Evolutionary conservation across 2,888 invertebrate species (phyloP).

Genomic region (Alcis repandata): DNA sequence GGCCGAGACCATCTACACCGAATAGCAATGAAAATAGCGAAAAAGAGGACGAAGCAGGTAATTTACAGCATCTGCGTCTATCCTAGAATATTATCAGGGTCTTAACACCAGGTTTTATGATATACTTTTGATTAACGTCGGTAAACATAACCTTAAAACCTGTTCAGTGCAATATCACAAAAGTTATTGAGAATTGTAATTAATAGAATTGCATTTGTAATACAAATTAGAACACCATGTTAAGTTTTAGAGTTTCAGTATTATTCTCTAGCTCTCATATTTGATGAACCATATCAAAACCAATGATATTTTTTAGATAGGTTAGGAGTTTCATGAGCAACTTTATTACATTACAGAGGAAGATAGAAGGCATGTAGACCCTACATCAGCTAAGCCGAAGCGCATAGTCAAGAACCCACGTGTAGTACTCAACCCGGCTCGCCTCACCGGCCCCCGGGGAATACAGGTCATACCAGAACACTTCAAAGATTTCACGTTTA

Average conservation of each 20-base stretch:
- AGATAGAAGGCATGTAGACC: constrained; percentile 77
- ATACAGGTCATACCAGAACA: constrained; percentile 92
- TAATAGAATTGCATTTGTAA: too few relatives aligned
- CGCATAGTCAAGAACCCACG: constrained; percentile 88
- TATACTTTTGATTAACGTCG: background rate
- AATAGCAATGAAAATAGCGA: constrained; percentile 76
- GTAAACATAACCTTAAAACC: constrained; percentile 2
- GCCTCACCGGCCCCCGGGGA: constrained; percentile 92
- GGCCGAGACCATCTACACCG: constrained; percentile 66
- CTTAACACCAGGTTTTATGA: too few relatives aligned
- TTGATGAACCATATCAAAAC: too few relatives aligned
- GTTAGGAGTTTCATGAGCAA: background rate
- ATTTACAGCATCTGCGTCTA: constrained; percentile 15
- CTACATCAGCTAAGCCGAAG: constrained; percentile 78
- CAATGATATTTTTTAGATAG: too few relatives aligned
- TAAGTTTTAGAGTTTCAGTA: too few relatives aligned
- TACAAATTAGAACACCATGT: too few relatives aligned
- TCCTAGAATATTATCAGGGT: too few relatives aligned
- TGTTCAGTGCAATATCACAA: too few relatives aligned
- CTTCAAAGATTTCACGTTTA: constrained; percentile 93
- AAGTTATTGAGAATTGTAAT: too few relatives aligned
- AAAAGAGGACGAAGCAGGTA: constrained; percentile 80
- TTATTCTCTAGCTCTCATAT: too few relatives aligned
- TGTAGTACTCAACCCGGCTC: constrained; percentile 89
- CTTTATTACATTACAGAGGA: constrained; percentile 66